These are phyloP conservation scores for Pogoniulus pusillus DNA, from an alignment of 2,797 vertebrate species.

Conservation along the genomic window DNA sequence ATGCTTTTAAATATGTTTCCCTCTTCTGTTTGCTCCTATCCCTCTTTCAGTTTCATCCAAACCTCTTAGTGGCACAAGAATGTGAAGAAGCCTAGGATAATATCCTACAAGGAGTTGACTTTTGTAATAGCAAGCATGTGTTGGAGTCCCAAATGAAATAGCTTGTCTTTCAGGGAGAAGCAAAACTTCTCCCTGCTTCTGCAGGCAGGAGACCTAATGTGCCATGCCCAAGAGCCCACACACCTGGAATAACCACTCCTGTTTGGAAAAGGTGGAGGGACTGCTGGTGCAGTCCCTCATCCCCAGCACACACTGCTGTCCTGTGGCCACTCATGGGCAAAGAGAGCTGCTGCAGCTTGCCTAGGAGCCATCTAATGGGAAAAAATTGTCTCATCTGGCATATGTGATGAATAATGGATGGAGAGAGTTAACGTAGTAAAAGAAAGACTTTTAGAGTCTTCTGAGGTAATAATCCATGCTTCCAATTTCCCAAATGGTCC, in stretches of 20 bases:
- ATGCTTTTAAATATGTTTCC: not conserved
- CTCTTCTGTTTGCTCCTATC: not conserved
- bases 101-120: not conserved
- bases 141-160: not conserved
- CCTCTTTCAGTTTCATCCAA: not conserved
- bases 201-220: not conserved
- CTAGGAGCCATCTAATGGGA: not conserved
- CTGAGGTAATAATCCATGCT: conserved; percentile 27
- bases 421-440: not conserved
- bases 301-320: not conserved
- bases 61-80: not conserved
- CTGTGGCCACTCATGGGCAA: not conserved
- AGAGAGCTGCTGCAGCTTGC: not conserved
- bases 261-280: not conserved
- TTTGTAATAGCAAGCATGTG: not conserved
- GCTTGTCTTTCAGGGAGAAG: not conserved
- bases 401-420: not conserved
- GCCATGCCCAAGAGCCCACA: not conserved
- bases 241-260: not conserved
- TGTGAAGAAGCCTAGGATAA: not conserved
- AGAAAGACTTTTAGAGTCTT: not conserved
- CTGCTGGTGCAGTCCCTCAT: not conserved
- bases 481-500: conserved; percentile 1
- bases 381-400: not conserved
- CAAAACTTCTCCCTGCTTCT: not conserved